Base-by-base conservation (phyloP, 2,113 vertebrate species). In the Paedocypris sp. region DNA sequence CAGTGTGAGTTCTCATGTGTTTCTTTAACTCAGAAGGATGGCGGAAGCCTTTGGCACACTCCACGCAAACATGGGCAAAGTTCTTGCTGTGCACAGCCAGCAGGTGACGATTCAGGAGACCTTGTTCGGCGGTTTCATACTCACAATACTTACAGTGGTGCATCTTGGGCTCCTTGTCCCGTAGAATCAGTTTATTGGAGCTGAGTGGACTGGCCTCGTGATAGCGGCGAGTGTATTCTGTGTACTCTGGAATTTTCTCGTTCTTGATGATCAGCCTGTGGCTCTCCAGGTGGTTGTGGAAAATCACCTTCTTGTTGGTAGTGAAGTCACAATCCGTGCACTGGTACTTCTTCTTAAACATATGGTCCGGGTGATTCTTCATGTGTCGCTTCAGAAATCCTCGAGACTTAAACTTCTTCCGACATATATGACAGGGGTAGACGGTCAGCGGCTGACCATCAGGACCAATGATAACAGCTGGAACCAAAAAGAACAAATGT, bases 271-370 rank as follows among this genome's bases (percentile, higher is more conserved):
- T 85, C 75, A 99, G 91, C 80, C 96, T 97, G 85, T 98, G 95
- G 84, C 94, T 92, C 81, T 99, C 94, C 79, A 99, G 77, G 69
- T 99, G 95, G 82, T 93, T 99, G 82, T 99, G 95, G 76, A 97
- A 98, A 85, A 89, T 97, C 67, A 93, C 79, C 83, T 98, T 99
- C 86, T 97, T 99, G 85, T 97, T 98, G 71, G 95, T 99, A 68
- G 93, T 98, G 71, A 97, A 99, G 85, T 98, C 94, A 65, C 95
- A 99, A 85, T 99, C 94, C 46, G 93, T 98, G 72, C 94, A 99
- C 78, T 97, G 94, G 75, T 98, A 99, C 56, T 97, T 99, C 83
- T 98, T 99, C 83, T 96, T 96, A 8, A 96, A 87, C 81, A 93
- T 87, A 77, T 97, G 93, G 80, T 98, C 92, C 0, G 94, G 94